These are phyloP conservation scores for Zaprionus camerounensis DNA, from an alignment of 1,140 invertebrate genomes.

Conservation along the genomic window DNA sequence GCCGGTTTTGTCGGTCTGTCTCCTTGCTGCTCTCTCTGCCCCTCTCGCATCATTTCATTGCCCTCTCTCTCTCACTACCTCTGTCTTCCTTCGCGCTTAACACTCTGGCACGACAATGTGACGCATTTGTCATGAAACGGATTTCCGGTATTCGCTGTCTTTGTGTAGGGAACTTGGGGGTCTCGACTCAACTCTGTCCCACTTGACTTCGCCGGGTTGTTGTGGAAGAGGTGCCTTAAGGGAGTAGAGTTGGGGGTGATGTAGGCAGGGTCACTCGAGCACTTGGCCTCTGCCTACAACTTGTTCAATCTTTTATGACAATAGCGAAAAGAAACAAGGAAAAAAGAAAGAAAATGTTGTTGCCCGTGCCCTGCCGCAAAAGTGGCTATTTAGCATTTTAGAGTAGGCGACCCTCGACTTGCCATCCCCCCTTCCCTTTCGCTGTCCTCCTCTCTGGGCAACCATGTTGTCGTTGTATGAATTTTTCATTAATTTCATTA, in stretches of 20 bases:
- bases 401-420: conserved; percentile 58
- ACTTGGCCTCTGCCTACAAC: conserved; percentile 49
- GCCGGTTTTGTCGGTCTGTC: conserved; percentile 61
- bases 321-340: conserved; percentile 21
- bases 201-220: conserved; percentile 57
- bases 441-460: neutral
- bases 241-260: neutral
- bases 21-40: neutral
- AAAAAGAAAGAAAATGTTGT: conserved; percentile 46
- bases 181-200: conserved; percentile 38
- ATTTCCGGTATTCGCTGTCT: conserved; percentile 78
- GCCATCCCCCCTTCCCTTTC: neutral
- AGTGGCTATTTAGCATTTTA: conserved; percentile 82
- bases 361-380: conserved; percentile 68
- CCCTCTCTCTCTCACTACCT: neutral
- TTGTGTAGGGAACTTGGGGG: conserved; percentile 25
- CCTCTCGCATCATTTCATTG: neutral
- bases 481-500: conserved; percentile 76
- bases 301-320: conserved; percentile 81
- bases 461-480: conserved; percentile 47
- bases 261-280: neutral
- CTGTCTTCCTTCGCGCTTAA: conserved; percentile 48
- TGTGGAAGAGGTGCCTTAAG: neutral
- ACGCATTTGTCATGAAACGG: conserved; percentile 81
- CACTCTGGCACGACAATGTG: conserved; percentile 69